Evolutionary conservation across 2,797 vertebrate genomes (phyloP).

Genomic region (Fistularia tabacaria): DNA sequence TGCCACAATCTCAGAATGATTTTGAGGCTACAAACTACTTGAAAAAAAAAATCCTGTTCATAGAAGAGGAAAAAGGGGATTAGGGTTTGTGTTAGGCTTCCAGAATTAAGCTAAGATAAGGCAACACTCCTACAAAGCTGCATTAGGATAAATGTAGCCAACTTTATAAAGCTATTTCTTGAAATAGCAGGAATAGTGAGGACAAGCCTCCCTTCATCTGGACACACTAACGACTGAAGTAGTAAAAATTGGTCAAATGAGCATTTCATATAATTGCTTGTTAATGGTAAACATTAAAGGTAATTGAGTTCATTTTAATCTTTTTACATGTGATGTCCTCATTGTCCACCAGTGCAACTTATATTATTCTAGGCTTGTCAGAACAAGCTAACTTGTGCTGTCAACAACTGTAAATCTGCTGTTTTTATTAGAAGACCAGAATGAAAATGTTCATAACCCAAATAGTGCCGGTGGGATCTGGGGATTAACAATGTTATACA

Average conservation of each 20-base stretch:
- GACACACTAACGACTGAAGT: slow-evolving; percentile 34
- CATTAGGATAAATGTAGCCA: too few relatives aligned
- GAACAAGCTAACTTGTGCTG: slow-evolving; percentile 10
- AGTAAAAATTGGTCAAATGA: slow-evolving; percentile 62
- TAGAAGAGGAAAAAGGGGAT: too few relatives aligned
- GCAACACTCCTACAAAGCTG: too few relatives aligned
- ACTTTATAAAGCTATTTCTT: too few relatives aligned
- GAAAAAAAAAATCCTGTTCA: too few relatives aligned
- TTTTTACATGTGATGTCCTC: slow-evolving; percentile 66
- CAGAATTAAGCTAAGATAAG: too few relatives aligned
- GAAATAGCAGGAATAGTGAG: too few relatives aligned
- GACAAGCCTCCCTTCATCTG: slow-evolving; percentile 32
- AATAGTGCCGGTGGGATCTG: slow-evolving; percentile 27
- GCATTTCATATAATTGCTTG: slow-evolving; percentile 63
- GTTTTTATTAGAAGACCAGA: slow-evolving; percentile 21
- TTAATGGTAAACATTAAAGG: slow-evolving; percentile 42
- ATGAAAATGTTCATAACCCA: slow-evolving; percentile 48
- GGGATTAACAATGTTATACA: slow-evolving; percentile 30
- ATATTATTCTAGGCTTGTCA: slow-evolving; percentile 32
- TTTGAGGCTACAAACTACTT: too few relatives aligned
- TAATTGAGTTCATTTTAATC: slow-evolving; percentile 56
- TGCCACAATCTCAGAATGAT: too few relatives aligned
- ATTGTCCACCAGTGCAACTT: slow-evolving; percentile 45
- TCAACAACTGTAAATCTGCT: slow-evolving; percentile 24
- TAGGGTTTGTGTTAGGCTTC: too few relatives aligned